Base-by-base conservation (phyloP, 2,888 invertebrate genomes). In the Chrysina gloriosa region DNA sequence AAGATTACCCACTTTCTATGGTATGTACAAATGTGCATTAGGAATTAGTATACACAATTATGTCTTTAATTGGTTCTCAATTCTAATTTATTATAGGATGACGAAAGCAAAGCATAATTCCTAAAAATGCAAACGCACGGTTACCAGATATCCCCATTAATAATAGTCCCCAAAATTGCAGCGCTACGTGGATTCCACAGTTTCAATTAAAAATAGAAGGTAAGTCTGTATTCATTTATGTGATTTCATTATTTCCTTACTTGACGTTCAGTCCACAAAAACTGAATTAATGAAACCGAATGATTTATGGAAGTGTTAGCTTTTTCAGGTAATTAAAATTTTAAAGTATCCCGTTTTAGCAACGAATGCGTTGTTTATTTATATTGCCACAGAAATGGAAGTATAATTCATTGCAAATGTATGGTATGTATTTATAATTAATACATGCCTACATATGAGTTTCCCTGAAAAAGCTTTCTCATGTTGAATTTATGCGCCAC, bases 231-330 rank as follows among this genome's bases (percentile, higher is more conserved):
- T 1, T 14, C 39, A 61, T 61, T 61, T 39, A 42, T 42, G 14
- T 27, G 27, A 9, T 25, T 27, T 39, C 39, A 27, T 61, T 61
- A 61, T 27, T 42, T 61, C 29, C 25, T 61, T 19, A 27, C 16
- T 61, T 16, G 58, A 61, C 42, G 42, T 61, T 9, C 16, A 42
- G 11, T 61, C 45, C 45, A 45, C 27, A 39, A 50, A 39, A 52
- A 25, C 29, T 42, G 52, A 50, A 65, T 65, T 65, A 65, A 65
- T 50, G 52, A 52, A 50, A 52, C 23, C 52, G 29, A 39, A 16
- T 65, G 64, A 65, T 65, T 65, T 65, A 65, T 65, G 50, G 52
- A 39, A 36, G 52, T 39, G 42, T 52, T 65, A 52, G 64, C 52
- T 65, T 52, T 63, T 65, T 36, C 52, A 39, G 31, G 52, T 27